Percentiles rank a stretch among this genome's conserved stretches.
phyloP scores from a whole-genome alignment of 1,140 invertebrate species.

The Aphelinus certus region DNA sequence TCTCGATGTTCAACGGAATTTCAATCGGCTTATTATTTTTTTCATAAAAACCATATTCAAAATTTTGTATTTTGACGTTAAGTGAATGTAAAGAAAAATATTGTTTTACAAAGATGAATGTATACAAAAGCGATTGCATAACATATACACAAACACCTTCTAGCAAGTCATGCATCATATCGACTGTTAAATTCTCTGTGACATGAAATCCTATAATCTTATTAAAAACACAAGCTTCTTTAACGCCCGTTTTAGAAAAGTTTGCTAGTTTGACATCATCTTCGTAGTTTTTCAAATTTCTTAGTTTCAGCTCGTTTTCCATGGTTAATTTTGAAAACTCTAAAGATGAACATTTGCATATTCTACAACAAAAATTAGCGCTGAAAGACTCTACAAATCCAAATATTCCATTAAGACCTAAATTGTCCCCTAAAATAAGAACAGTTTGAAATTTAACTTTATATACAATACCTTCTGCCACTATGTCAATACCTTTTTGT shows the following conservation, averaged over 20 bases:
- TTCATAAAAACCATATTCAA: too few species aligned
- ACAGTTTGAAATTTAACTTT: conserved; percentile 2
- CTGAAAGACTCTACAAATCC: conserved; percentile 5
- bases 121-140: conserved; percentile 9
- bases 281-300: conserved; percentile 33
- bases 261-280: conserved; percentile 25
- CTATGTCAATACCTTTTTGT: neutral
- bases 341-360: conserved; percentile 7
- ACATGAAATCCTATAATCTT: conserved; percentile 18
- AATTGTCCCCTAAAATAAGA: conserved; percentile 19
- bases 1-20: too few species aligned
- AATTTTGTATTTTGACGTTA: too few species aligned
- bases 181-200: conserved; percentile 17
- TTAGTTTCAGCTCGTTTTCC: conserved; percentile 25
- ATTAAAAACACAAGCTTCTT: conserved; percentile 21
- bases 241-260: conserved; percentile 15
- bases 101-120: conserved; percentile 24
- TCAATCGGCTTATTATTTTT: too few species aligned
- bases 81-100: conserved; percentile 28
- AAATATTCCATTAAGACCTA: neutral
- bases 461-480: neutral
- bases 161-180: conserved; percentile 38
- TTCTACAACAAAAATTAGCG: conserved; percentile 5
- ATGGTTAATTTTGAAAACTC: conserved; percentile 3
- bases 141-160: conserved; percentile 15